Percentiles rank a stretch among this genome's conserved stretches.
phyloP scores from a whole-genome alignment of 2,888 invertebrate species.

The Octodonta nipae region DNA sequence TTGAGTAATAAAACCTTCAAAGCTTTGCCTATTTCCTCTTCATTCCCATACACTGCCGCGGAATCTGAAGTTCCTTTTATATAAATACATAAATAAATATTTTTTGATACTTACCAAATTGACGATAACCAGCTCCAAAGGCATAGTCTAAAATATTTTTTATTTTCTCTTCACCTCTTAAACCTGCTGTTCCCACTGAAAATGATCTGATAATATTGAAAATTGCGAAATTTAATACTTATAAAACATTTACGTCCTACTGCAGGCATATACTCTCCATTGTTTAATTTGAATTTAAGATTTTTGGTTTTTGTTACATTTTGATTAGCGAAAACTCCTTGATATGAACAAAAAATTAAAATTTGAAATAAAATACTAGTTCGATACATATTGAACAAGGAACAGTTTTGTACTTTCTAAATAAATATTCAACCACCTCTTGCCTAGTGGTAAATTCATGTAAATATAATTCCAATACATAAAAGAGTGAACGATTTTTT shows the following conservation, averaged over 20 bases:
- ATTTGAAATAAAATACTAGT: too few relatives aligned
- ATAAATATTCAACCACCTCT: too few relatives aligned
- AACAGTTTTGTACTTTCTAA: too few relatives aligned
- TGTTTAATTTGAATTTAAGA: constrained; percentile 29
- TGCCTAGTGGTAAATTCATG: too few relatives aligned
- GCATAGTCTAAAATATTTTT: constrained; percentile 47
- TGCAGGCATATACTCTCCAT: constrained; percentile 41
- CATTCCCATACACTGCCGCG: constrained; percentile 64
- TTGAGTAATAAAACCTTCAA: constrained; percentile 53
- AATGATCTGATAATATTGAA: constrained; percentile 49
- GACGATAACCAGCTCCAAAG: constrained; percentile 52
- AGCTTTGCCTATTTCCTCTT: constrained; percentile 52
- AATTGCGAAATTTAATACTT: neutral
- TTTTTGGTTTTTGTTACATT: too few relatives aligned
- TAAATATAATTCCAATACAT: too few relatives aligned
- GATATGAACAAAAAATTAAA: too few relatives aligned
- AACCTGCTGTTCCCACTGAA: constrained; percentile 40
- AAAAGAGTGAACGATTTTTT: too few relatives aligned
- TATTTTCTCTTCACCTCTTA: too few relatives aligned
- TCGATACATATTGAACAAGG: too few relatives aligned
- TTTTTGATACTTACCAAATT: constrained; percentile 44
- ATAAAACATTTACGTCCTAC: constrained; percentile 45
- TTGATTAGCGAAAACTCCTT: too few relatives aligned
- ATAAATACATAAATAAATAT: constrained; percentile 6
- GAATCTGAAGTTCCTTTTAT: constrained; percentile 68